Base-by-base conservation (phyloP, 2,888 invertebrate species). In the Drosophila nr. medialis region DNA sequence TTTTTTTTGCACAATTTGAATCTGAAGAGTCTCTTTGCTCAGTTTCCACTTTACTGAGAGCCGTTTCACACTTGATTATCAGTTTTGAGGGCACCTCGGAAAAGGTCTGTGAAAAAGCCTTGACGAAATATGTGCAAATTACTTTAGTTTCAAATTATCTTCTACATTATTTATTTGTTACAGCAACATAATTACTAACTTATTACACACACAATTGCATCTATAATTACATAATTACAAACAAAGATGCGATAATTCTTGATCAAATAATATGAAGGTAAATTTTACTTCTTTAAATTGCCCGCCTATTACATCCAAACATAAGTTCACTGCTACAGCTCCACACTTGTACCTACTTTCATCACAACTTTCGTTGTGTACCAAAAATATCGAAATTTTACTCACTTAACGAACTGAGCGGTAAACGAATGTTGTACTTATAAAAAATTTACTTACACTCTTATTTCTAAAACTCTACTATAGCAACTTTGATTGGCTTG, bases 321-420 rank as follows among this genome's bases (percentile, higher is more conserved):
- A 45, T 3, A 55, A 49, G 54, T 50, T 67, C 0, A 27, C 5
- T 54, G 74, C 68, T 68, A 64, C 27, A 56, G 0, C 10, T 62
- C 24, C 2, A 0, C 0, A 8, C 0, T 7, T 27, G 24, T 4
- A 50, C 4, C 7, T 70, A 10, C 21, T 15, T 18, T 40, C 48
- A 11, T 42, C n/a, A 29, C 5, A 50, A n/a, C 8, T 4, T 36
- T 1, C 38, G 0, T 0, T 13, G 38, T 32, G 36, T 30, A 13
- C 27, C 2, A 30, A 36, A 68, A 36, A 15, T 2, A 15, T 15
- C 8, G 45, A 15, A 8, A 49, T 1, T 32, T 10, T n/a, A 24
- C 40, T 36, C n/a, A 21, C 48, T 42, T 49, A 49, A 45, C 61
- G 61, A 54, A 55, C 0, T 11, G 6, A 21, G 7, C 15, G 2